These are phyloP conservation scores for Semicossyphus pulcher DNA, from an alignment of 2,113 vertebrate species.

Conservation along the genomic window DNA sequence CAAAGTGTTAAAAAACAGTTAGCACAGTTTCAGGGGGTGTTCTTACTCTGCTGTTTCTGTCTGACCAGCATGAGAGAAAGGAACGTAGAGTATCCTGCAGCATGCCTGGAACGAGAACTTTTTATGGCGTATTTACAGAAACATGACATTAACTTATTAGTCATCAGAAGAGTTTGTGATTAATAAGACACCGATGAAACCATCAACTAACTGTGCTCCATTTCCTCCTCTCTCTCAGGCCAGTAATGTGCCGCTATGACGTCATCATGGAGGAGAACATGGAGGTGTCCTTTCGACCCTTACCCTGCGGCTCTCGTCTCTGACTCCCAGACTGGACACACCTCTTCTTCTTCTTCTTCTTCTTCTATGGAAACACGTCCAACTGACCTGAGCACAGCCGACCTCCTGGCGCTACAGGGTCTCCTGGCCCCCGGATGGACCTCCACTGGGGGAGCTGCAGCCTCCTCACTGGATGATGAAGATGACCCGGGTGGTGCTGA, in stretches of 20 bases:
- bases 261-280: conserved; percentile 88
- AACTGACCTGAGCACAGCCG: background rate
- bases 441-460: background rate
- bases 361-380: background rate
- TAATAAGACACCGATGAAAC: too few relatives aligned
- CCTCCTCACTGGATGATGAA: background rate
- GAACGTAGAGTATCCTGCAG: too few relatives aligned
- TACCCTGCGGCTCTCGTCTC: conserved; percentile 80
- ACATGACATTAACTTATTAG: too few relatives aligned
- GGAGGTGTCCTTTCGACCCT: conserved; percentile 84
- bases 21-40: too few relatives aligned
- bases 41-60: too few relatives aligned
- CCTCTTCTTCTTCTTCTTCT: background rate
- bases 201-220: background rate
- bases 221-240: conserved; percentile 72
- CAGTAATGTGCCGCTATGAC: conserved; percentile 90
- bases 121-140: too few relatives aligned
- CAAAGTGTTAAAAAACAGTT: too few relatives aligned
- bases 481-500: background rate
- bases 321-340: background rate
- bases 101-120: too few relatives aligned
- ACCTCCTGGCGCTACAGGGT: conserved; percentile 11
- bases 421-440: background rate
- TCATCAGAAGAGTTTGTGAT: too few relatives aligned
- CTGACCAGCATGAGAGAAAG: too few relatives aligned